phyloP scores from a whole-genome alignment of 2,113 vertebrate genomes.

The Grammomys dolichurus region DNA sequence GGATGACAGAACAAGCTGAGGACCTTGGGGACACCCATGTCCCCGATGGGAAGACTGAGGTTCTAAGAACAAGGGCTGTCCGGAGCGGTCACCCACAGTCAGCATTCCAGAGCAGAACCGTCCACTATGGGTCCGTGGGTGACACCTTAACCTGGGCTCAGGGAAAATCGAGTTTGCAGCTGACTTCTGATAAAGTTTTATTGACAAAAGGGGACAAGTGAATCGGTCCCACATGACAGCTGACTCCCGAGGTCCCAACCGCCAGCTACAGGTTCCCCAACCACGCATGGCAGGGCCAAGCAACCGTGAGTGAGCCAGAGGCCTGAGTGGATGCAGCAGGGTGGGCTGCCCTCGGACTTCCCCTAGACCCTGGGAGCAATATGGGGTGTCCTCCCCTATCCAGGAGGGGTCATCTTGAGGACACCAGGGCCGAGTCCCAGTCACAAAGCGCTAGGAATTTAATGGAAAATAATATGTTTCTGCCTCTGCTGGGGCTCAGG shows the following conservation, averaged over 20 bases:
- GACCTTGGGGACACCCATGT: neutral
- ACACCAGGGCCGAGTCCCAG: neutral
- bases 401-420: neutral
- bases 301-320: neutral
- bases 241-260: neutral
- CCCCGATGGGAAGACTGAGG: neutral
- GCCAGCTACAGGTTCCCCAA: neutral
- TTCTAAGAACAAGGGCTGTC: too few species aligned
- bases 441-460: neutral
- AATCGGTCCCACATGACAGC: neutral
- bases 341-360: neutral
- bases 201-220: neutral
- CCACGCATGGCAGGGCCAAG: neutral
- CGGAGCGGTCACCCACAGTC: neutral
- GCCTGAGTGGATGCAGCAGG: neutral
- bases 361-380: neutral
- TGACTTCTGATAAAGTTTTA: neutral
- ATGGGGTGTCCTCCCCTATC: neutral
- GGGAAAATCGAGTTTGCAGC: fast-evolving
- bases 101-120: neutral
- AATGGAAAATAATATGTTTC: neutral
- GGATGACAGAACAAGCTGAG: too few species aligned
- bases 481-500: neutral
- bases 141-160: neutral
- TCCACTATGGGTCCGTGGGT: too few species aligned